Evolutionary conservation across 2,113 vertebrate species (phyloP).

Genomic region (Alces alces): DNA sequence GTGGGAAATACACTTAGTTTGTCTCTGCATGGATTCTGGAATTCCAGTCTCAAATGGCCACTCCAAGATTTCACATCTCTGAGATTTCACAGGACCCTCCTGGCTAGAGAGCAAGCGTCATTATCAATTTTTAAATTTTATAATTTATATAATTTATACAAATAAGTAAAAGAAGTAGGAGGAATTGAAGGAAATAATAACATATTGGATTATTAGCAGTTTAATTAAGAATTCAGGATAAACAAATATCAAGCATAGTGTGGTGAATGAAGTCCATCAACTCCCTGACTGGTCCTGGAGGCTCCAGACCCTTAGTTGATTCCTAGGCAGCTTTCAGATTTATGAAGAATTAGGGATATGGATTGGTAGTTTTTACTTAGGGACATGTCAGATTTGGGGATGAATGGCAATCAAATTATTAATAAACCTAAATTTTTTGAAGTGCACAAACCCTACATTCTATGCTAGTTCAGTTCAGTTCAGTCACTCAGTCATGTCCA

Average conservation of each 20-base stretch:
- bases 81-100: background rate
- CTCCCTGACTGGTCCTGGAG: background rate
- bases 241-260: background rate
- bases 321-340: background rate
- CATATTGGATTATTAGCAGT: background rate
- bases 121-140: background rate
- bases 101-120: background rate
- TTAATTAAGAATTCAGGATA: background rate
- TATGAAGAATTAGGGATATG: background rate
- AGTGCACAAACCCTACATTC: background rate
- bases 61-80: background rate
- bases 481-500: background rate
- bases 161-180: background rate
- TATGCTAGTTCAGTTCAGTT: background rate
- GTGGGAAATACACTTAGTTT: background rate
- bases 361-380: background rate
- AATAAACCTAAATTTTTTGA: background rate
- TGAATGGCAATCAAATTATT: background rate
- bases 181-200: background rate
- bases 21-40: background rate
- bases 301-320: fast-evolving
- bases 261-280: background rate
- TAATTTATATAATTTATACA: background rate
- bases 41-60: background rate
- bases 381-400: background rate